A percentile compares a stretch with the other conserved stretches of the same genome.
These are phyloP conservation scores for Sebastolobus alascanus DNA, from an alignment of 2,797 vertebrate species.

Conservation along the genomic window DNA sequence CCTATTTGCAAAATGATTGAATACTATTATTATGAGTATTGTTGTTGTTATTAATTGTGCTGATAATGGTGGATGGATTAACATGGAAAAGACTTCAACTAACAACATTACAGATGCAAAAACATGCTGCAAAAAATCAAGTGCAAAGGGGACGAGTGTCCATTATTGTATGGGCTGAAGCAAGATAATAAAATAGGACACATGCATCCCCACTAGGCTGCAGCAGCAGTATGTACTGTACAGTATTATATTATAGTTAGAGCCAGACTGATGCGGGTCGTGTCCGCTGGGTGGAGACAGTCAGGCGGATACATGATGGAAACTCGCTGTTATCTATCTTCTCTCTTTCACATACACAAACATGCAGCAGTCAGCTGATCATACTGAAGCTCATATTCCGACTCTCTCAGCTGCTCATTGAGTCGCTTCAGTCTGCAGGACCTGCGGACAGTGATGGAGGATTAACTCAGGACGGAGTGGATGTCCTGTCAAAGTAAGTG, in stretches of 20 bases:
- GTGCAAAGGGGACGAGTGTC: not conserved
- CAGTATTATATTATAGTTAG: not conserved
- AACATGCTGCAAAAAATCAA: not conserved
- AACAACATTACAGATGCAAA: no score
- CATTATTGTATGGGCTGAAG: not conserved
- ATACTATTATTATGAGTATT: no score
- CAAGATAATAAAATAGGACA: not conserved
- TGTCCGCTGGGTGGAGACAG: conserved; percentile 42
- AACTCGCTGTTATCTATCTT: not conserved
- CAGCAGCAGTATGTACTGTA: not conserved
- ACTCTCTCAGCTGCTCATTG: not conserved
- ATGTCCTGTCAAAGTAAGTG: conserved; percentile 15
- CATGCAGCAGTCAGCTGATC: no score
- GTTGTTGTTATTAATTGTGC: not conserved
- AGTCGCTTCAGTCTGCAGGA: not conserved
- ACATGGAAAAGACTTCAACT: not conserved
- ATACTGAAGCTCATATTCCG: no score
- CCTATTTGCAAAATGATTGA: no score
- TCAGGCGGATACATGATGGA: not conserved
- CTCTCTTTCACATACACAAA: not conserved
- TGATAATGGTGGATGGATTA: not conserved
- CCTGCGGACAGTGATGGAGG: not conserved
- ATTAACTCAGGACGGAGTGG: not conserved
- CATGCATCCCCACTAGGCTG: not conserved
- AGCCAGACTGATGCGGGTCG: not conserved